phyloP scores from a whole-genome alignment of 2,113 vertebrate species.

The Calonectris borealis region DNA sequence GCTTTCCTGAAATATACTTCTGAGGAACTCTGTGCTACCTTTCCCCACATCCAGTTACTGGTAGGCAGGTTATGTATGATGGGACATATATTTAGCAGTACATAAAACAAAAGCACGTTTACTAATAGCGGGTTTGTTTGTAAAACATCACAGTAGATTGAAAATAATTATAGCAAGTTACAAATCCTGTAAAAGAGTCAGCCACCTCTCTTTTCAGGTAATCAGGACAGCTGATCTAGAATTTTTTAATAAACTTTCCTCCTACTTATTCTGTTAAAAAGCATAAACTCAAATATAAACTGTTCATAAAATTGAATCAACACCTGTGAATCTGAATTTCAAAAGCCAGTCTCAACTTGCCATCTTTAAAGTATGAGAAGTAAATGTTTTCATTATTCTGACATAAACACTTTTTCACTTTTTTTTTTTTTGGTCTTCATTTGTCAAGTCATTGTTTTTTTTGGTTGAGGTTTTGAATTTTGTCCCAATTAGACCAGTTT shows the following conservation, averaged over 20 bases:
- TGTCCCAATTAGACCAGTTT: not conserved
- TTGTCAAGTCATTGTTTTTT: not conserved
- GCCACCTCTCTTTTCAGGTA: not conserved
- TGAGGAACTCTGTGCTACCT: not conserved
- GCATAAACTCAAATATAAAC: not conserved
- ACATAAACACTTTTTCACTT: not conserved
- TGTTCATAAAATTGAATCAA: not conserved
- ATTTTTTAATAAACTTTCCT: not conserved
- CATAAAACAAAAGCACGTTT: not conserved
- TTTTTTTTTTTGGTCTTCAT: not conserved
- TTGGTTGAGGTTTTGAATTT: not conserved
- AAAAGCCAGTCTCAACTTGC: not conserved
- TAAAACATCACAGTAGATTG: not conserved
- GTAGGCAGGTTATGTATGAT: not conserved
- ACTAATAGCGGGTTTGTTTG: not conserved
- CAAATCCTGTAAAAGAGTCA: not conserved
- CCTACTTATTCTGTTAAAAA: not conserved
- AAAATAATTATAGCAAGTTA: not conserved
- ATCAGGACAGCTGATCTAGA: not conserved
- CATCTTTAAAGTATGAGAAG: not conserved
- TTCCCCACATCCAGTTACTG: not conserved
- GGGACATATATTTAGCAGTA: not conserved
- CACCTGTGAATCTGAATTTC: not conserved
- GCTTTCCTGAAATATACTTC: not conserved
- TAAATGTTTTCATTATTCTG: not conserved